Base-by-base conservation (phyloP, 2,113 vertebrate genomes). In the Lepisosteus osseus region DNA sequence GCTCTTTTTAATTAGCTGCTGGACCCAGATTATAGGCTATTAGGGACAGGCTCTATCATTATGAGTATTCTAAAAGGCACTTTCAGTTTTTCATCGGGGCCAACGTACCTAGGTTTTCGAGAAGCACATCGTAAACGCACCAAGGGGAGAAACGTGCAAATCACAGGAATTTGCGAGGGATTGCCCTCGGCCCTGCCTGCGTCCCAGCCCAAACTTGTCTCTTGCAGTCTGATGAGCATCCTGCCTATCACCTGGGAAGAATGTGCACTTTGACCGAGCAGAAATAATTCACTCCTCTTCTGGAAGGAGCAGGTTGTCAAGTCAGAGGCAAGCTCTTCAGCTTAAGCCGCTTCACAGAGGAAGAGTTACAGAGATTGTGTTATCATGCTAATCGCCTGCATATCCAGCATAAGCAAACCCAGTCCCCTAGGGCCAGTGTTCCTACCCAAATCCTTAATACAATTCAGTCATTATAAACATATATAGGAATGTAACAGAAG, bases 251-350 rank as follows among this genome's bases (percentile, higher is more conserved):
- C 69, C 69, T 51, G 11, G 4, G 7, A 71, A 61, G 69, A 71
- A 71, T 71, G 69, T 61, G 42, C 69, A 62, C 69, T 63, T 71
- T 71, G 69, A 51, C 57, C 57, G 41, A 47, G 43, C 41, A 29
- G 15, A 70, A 44, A 9, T 17, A 14, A 57, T 61, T 51, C 1
- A 51, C 47, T 29, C 29, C 29, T 29, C 29, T 29, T 29, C 29
- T 29, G 29, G 29, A 29, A 29, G 29, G 29, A 29, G 29, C 29
- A 29, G 29, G 29, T 29, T 29, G 29, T 29, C 29, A 29, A 29
- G 29, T 29, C 29, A 29, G 29, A 29, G 29, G 29, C 29, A 29
- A 29, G 29, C 29, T 29, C 29, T 29, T 29, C 29, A 29, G 29
- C 29, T 29, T 29, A 29, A 29, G 29, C 29, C 29, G 29, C 29